These are phyloP conservation scores for Drosophila mercatorum DNA, from an alignment of 2,888 invertebrate genomes.

Conservation along the genomic window DNA sequence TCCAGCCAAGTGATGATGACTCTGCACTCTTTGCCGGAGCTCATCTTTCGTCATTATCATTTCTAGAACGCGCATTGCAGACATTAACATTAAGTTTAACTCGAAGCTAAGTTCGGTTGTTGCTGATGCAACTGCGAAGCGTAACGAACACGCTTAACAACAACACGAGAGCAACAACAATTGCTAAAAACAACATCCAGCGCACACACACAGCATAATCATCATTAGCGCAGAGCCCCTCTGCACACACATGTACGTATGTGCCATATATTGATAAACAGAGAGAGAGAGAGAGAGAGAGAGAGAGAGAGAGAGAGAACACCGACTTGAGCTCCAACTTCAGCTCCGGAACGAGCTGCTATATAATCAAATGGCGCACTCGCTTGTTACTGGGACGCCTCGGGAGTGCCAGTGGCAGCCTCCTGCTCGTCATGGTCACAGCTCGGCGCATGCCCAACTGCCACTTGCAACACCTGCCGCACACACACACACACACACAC, in stretches of 20 bases:
- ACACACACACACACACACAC: constrained; percentile 10
- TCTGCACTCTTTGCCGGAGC: constrained; percentile 57
- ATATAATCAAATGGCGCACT: constrained; percentile 71
- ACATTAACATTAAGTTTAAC: constrained; percentile 73
- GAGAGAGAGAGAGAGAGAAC: no score
- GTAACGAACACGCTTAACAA: constrained; percentile 77
- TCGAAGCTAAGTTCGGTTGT: constrained; percentile 43
- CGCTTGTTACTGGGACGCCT: constrained; percentile 51
- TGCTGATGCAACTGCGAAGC: constrained; percentile 78
- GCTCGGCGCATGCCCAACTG: constrained; percentile 57
- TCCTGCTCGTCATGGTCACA: constrained; percentile 62
- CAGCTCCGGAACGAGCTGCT: constrained; percentile 32
- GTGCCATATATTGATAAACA: constrained; percentile 46
- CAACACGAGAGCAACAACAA: constrained; percentile 49
- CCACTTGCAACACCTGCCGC: constrained; percentile 29
- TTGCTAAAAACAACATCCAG: constrained; percentile 57
- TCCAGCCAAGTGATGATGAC: constrained; percentile 69
- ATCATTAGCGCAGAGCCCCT: constrained; percentile 63
- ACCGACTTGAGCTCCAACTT: not conserved
- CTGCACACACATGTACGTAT: not conserved
- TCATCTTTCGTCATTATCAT: constrained; percentile 70
- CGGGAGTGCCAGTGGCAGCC: constrained; percentile 14
- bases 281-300: no score
- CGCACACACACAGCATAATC: constrained; percentile 56
- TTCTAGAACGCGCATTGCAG: constrained; percentile 69